A percentile compares a stretch with the other conserved stretches of the same genome.
These are phyloP conservation scores for Melieria picta DNA, from an alignment of 2,888 invertebrate species.

Conservation along the genomic window DNA sequence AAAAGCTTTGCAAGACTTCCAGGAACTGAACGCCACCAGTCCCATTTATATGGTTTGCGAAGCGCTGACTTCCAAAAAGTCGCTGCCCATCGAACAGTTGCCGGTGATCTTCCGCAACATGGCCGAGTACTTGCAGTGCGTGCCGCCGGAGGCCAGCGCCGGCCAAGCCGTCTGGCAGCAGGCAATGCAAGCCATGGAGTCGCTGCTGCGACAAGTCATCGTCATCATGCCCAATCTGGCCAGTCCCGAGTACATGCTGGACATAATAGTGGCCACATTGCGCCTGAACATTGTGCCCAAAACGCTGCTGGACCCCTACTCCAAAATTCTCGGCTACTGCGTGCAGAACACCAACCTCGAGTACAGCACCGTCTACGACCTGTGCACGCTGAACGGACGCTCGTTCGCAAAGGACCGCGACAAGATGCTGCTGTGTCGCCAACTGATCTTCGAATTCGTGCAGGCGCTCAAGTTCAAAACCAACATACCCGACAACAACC, in stretches of 20 bases:
- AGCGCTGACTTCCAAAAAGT: conserved; percentile 81
- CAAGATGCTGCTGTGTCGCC: conserved; percentile 89
- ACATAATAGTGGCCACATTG: conserved; percentile 82
- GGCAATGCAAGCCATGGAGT: conserved; percentile 87
- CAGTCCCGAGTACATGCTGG: conserved; percentile 76
- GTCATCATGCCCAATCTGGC: conserved; percentile 77
- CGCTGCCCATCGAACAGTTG: conserved; percentile 75
- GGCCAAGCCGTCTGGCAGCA: conserved; percentile 81
- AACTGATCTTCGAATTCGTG: conserved; percentile 92
- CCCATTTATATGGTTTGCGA: conserved; percentile 86
- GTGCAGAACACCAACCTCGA: conserved; percentile 88
- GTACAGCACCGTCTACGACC: conserved; percentile 82
- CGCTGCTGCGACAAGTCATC: conserved; percentile 81
- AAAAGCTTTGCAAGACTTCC: conserved; percentile 93
- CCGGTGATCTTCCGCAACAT: conserved; percentile 88
- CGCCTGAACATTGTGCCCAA: conserved; percentile 79
- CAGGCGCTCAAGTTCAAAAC: conserved; percentile 96
- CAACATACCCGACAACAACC: conserved; percentile 92
- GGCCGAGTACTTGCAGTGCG: conserved; percentile 90
- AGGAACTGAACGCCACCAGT: conserved; percentile 93
- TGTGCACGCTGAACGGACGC: conserved; percentile 89
- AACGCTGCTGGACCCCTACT: conserved; percentile 91
- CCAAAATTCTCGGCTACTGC: conserved; percentile 92
- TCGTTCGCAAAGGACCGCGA: conserved; percentile 93
- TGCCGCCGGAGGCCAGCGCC: conserved; percentile 82